Percentiles rank a stretch among this genome's conserved stretches.
These are phyloP conservation scores for Cyprinodon tularosa DNA, from an alignment of 2,113 vertebrate species.

Conservation along the genomic window DNA sequence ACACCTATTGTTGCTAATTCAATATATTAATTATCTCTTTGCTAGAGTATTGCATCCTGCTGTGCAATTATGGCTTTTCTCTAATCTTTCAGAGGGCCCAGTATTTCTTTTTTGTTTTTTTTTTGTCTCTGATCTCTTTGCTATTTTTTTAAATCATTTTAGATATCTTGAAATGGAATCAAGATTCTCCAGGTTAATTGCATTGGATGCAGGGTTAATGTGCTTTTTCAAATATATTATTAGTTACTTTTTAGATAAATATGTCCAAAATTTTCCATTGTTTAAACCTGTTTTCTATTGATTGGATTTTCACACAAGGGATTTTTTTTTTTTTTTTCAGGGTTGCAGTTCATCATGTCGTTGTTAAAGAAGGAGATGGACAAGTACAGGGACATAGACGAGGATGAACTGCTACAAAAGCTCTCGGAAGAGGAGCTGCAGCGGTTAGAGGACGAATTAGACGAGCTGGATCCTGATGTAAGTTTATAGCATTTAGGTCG, in stretches of 20 bases:
- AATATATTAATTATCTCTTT: no score
- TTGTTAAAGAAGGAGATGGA: slow-evolving; percentile 89
- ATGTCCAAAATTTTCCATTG: background rate
- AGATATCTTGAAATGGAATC: slow-evolving; percentile 7
- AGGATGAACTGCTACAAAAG: slow-evolving; percentile 93
- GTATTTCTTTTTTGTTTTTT: background rate
- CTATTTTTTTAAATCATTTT: slow-evolving; percentile 11
- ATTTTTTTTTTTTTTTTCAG: slow-evolving; percentile 26
- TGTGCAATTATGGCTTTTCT: background rate
- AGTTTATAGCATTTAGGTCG: slow-evolving; percentile 63
- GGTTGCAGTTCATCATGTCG: slow-evolving; percentile 81
- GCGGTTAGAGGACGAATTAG: slow-evolving; percentile 91
- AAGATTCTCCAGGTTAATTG: slow-evolving; percentile 15
- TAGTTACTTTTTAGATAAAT: background rate
- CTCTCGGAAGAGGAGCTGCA: slow-evolving; percentile 93
- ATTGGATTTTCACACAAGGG: rapidly evolving
- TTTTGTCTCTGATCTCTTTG: background rate
- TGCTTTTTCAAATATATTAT: background rate
- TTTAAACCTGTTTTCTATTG: background rate
- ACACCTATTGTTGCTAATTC: background rate
- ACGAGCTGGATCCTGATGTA: slow-evolving; percentile 97
- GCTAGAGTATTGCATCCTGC: background rate
- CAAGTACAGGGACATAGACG: slow-evolving; percentile 96
- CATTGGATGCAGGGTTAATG: background rate
- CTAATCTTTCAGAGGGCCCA: slow-evolving; percentile 12